Evolutionary conservation across 2,888 invertebrate species (phyloP).

Genomic region (Volucella bombylans): DNA sequence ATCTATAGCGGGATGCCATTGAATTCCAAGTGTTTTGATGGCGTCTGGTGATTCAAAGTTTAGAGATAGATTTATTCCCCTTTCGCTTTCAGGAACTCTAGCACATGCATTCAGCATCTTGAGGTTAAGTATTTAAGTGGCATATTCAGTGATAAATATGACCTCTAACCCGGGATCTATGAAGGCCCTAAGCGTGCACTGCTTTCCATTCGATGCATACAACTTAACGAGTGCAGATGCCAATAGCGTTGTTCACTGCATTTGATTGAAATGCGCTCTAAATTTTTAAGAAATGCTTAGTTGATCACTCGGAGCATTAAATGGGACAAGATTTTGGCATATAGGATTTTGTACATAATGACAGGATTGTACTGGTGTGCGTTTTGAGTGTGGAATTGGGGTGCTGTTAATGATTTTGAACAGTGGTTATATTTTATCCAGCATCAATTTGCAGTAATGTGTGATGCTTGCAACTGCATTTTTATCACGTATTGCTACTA

Average conservation of each 20-base stretch:
- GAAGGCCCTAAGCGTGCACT: constrained; percentile 28
- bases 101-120: too few relatives aligned
- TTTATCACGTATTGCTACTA: constrained; percentile 7
- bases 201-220: constrained; percentile 29
- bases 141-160: constrained; percentile 10
- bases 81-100: too few relatives aligned
- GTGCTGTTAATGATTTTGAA: too few relatives aligned
- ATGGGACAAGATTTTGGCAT: neutral
- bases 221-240: constrained; percentile 30
- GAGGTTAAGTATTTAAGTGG: too few relatives aligned
- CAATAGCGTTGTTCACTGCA: too few relatives aligned
- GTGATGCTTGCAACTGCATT: neutral
- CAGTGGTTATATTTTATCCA: neutral
- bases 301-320: neutral
- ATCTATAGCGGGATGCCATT: too few relatives aligned
- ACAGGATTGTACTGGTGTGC: neutral
- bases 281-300: constrained; percentile 5
- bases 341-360: too few relatives aligned
- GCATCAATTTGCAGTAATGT: neutral
- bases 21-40: too few relatives aligned
- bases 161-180: constrained; percentile 43
- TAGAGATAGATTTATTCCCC: too few relatives aligned
- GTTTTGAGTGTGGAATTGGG: too few relatives aligned
- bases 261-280: constrained; percentile 1
- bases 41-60: too few relatives aligned